phyloP scores from a whole-genome alignment of 2,113 vertebrate species.

The Nannospalax galili region DNA sequence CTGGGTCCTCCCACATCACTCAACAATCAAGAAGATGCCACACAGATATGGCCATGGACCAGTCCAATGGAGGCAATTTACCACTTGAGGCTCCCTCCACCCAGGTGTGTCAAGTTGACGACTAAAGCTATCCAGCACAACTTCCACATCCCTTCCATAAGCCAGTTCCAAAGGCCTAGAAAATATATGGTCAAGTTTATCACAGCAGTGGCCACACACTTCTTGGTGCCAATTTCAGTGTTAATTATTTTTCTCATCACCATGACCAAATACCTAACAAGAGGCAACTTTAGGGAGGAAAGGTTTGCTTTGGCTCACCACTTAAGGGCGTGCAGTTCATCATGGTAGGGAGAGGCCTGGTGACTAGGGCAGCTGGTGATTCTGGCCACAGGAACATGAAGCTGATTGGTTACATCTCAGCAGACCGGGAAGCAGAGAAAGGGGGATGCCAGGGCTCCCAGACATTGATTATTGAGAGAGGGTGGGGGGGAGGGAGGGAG shows the following conservation, averaged over 20 bases:
- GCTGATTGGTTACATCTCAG: background rate
- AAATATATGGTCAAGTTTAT: background rate
- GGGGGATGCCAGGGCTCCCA: no score
- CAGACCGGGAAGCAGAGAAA: background rate
- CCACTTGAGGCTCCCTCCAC: no score
- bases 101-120: no score
- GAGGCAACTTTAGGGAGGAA: background rate
- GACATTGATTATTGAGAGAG: background rate
- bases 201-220: background rate
- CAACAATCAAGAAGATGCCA: no score
- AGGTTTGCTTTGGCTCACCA: background rate
- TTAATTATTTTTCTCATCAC: background rate
- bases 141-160: background rate
- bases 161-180: background rate
- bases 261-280: background rate
- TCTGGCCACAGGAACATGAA: background rate
- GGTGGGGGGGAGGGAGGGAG: no score
- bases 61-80: no score
- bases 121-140: no score
- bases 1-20: no score
- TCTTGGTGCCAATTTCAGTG: background rate
- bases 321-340: background rate
- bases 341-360: background rate
- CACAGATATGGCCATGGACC: no score
- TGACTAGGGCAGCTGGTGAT: background rate